Evolutionary conservation across 2,888 invertebrate species (phyloP), one percentile per base, ranked within the genome.

Genomic region (Tuberolachnus salignus): DNA sequence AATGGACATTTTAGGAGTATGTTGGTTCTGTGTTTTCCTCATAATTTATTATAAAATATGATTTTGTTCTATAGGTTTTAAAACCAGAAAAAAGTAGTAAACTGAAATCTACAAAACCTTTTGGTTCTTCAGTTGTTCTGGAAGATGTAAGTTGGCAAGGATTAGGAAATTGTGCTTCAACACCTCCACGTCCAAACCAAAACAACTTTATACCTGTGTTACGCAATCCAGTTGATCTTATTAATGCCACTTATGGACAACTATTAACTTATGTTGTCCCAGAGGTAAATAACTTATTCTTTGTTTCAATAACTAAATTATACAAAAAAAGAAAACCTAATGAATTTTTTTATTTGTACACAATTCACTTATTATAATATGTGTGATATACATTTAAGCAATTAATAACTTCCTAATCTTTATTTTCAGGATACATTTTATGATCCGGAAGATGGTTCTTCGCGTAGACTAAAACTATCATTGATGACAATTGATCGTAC

Each of bases 381-480:
- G 3, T 3, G 9, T 26, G 23, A 14, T 46, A 23, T 46, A 21
- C 10, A 23, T 63, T 59, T 34, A 49, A 2, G n/a, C 23, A 51
- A 75, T 64, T 51, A 61, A 42, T 19, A 51, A 55, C 21, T 14
- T 34, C 16, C 51, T 10, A n/a, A 26, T 71, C 51, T 61, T 59
- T 34, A 42, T 78, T 86, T 86, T 21, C 84, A 92, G 89, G 94
- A 96, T 84, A 93, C 94, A 2, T 97, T 96, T 88, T 94, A 91
- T 86, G 96, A 96, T 87, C 91, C 91, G 0, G 94, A 95, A 85
- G 94, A 94, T 84, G 92, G 92, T 19, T 90, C 90, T 81, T 91
- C 93, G 0, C 88, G 91, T 61, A 89, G 90, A 82, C 87, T 97
- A 82, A 90, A 89, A 63, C 88, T 97, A 82, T 89, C 91, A 0